Evolutionary conservation across 2,888 invertebrate species (phyloP), one percentile per base, ranked within the genome.

Genomic region (Protonemura montana): DNA sequence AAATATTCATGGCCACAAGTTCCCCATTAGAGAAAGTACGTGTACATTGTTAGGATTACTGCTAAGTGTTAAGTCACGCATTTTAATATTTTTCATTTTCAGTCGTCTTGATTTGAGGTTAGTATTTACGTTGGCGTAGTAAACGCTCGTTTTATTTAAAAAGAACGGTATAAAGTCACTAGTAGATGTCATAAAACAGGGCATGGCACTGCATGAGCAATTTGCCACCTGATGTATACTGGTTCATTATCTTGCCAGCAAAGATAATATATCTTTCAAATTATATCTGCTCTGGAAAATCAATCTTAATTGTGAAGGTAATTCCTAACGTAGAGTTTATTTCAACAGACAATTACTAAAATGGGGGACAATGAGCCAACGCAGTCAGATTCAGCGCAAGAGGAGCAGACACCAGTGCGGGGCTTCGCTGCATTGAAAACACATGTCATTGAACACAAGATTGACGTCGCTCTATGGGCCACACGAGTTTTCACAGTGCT

Each of bases 391-490:
- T 29, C 81, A 30, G 30, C n/a, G 3, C 81, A 81, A 81, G 41
- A 87, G 2, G 86, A 83, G 76, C 82, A 81, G 42, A 82, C 83
- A n/a, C 86, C 42, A 29, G 80, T 92, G 0, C 93, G 93, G 90
- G 94, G 95, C 86, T 92, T 95, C 89, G 93, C 93, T 0, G 94
- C 94, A 26, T 91, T 97, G 80, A 95, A 95, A 90, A 93, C 94
- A 76, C 96, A 97, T 89, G 92, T 98, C 88, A 93, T 94, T 76
- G 94, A 94, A 82, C 96, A 98, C 91, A 98, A 97, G 93, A 94
- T 98, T 86, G 97, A 97, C 90, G 95, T 97, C 81, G 95, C 95
- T 0, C 92, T 98, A 87, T 98, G 98, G 97, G 94, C 95, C 25
- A 96, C 98, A 59, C 93, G 99, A 89, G 91, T 98, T 29, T 93